These are phyloP conservation scores for Protophormia terraenovae DNA, from an alignment of 2,888 invertebrate species.

Conservation along the genomic window DNA sequence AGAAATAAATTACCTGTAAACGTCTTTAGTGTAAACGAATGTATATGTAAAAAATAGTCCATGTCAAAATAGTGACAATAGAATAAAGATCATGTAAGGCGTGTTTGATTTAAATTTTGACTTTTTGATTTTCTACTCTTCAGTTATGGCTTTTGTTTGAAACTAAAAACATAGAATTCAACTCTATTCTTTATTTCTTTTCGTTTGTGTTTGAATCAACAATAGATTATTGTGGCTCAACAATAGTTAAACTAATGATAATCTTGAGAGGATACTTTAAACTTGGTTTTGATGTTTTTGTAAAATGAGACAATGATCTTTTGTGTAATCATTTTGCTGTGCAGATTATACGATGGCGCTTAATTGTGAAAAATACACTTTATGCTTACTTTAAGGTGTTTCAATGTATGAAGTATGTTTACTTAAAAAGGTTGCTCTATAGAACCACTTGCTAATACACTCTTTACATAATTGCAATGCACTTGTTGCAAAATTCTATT, in stretches of 20 bases:
- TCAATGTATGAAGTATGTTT: not conserved
- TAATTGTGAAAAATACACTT: constrained; percentile 73
- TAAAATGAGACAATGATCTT: not conserved
- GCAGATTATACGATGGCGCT: constrained; percentile 77
- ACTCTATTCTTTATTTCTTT: constrained; percentile 4
- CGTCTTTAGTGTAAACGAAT: not conserved
- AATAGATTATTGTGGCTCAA: constrained; percentile 48
- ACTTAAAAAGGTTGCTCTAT: too few relatives aligned
- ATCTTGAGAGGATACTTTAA: constrained; percentile 68
- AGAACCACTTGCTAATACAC: too few relatives aligned
- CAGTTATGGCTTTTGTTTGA: constrained; percentile 46
- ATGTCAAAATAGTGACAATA: constrained; percentile 80
- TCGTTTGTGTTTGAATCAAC: constrained; percentile 2
- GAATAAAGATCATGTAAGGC: constrained; percentile 38
- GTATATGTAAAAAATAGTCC: constrained; percentile 71
- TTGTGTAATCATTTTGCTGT: constrained; percentile 67
- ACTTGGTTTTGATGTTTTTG: not conserved
- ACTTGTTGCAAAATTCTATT: constrained; percentile 63
- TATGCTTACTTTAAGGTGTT: constrained; percentile 56
- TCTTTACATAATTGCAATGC: constrained; percentile 29
- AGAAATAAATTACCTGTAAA: constrained; percentile 31
- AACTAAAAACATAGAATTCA: constrained; percentile 20
- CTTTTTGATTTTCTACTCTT: constrained; percentile 67
- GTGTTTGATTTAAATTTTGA: constrained; percentile 67
- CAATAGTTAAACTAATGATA: constrained; percentile 75